Conservation (phyloP, 2,797 vertebrate genomes). For the Chanos chanos region DNA sequence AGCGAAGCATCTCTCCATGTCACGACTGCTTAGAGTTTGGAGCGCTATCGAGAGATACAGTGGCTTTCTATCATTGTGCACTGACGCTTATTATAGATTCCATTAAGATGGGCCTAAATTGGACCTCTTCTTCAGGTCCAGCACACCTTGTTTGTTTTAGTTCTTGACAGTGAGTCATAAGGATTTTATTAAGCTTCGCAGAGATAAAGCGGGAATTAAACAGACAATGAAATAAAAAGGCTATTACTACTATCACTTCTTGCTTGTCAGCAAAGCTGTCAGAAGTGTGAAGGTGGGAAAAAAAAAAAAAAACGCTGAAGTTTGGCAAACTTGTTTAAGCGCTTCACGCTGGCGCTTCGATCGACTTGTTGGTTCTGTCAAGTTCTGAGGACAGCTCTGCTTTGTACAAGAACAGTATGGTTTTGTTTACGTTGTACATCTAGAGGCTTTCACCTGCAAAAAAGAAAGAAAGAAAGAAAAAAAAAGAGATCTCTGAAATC, state of each 20-base stretch:
- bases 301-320: slow-evolving; percentile 36
- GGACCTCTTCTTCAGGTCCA: slow-evolving; percentile 71
- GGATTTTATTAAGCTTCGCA: slow-evolving; percentile 69
- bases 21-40: slow-evolving; percentile 60
- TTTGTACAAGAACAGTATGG: no score
- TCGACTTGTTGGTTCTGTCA: not conserved
- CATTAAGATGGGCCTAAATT: slow-evolving; percentile 81
- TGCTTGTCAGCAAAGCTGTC: slow-evolving; percentile 43
- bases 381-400: not conserved
- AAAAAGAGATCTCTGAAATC: no score
- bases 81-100: slow-evolving; percentile 78
- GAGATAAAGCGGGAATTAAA: slow-evolving; percentile 73
- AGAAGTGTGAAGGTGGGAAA: slow-evolving; percentile 6
- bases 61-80: slow-evolving; percentile 65
- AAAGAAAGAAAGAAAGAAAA: no score
- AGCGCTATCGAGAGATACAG: slow-evolving; percentile 66
- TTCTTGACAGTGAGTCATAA: slow-evolving; percentile 66
- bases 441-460: no score
- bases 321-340: slow-evolving; percentile 21
- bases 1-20: slow-evolving; percentile 55
- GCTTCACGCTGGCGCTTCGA: slow-evolving; percentile 6
- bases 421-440: no score
- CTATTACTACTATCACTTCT: slow-evolving; percentile 48
- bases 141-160: slow-evolving; percentile 76
- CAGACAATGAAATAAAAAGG: slow-evolving; percentile 59